A percentile compares a stretch with the other conserved stretches of the same genome.
phyloP scores from a whole-genome alignment of 2,888 invertebrate species.

The Ormia ochracea region DNA sequence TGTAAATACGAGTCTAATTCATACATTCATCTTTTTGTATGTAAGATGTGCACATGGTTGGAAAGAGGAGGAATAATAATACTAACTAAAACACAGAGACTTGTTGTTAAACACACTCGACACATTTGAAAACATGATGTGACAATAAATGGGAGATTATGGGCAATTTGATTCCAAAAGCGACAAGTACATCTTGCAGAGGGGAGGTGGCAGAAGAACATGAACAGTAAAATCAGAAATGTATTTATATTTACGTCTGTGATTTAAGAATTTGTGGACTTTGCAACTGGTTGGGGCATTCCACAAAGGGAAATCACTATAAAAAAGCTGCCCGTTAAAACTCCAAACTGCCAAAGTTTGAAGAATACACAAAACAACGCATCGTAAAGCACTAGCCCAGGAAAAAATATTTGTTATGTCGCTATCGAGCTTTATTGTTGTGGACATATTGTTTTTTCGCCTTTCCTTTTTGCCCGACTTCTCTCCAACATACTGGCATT shows the following conservation, averaged over 20 bases:
- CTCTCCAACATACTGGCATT: no score
- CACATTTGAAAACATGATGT: constrained; percentile 37
- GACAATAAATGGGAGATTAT: constrained; percentile 50
- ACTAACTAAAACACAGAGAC: constrained; percentile 26
- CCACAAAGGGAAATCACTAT: no score
- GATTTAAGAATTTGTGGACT: neutral
- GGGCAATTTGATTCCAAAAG: constrained; percentile 53
- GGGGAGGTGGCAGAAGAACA: neutral
- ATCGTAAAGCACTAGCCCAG: no score
- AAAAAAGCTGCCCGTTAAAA: no score
- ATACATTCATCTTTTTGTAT: neutral
- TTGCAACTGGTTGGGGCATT: no score
- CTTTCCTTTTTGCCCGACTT: no score
- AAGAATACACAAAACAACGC: no score
- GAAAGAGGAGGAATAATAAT: constrained; percentile 39
- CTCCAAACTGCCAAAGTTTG: no score
- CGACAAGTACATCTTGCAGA: constrained; percentile 9
- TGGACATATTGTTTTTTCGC: no score
- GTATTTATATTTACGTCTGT: neutral
- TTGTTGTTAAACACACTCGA: constrained; percentile 8
- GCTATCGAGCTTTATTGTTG: no score
- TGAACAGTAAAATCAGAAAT: constrained; percentile 17
- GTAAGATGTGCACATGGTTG: neutral
- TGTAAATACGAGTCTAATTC: constrained; percentile 1
- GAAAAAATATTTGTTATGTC: no score